Percentiles rank a stretch among this genome's conserved stretches.
phyloP scores from a whole-genome alignment of 2,113 vertebrate genomes.

The Ramphastos sulfuratus region DNA sequence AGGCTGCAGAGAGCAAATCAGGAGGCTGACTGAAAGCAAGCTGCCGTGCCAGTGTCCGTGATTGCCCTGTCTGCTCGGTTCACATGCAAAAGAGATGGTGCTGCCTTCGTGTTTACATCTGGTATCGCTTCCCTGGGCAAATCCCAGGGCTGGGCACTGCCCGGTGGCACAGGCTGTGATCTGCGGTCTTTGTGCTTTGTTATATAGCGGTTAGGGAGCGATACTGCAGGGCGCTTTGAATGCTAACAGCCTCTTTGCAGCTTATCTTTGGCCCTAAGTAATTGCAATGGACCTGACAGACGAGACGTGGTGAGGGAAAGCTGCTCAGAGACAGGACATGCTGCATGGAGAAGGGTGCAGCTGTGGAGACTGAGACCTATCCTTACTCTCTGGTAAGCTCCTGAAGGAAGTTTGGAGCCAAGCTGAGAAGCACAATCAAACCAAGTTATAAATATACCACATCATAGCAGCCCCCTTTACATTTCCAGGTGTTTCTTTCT shows the following conservation, averaged over 20 bases:
- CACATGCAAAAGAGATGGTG: neutral
- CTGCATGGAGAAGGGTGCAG: neutral
- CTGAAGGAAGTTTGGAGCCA: neutral
- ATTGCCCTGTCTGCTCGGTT: neutral
- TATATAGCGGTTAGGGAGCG: neutral
- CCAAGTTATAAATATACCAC: neutral
- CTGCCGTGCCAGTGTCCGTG: fast-evolving
- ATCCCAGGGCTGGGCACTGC: neutral
- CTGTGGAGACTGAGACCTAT: neutral
- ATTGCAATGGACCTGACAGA: neutral
- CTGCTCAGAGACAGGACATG: neutral
- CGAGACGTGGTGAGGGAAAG: neutral
- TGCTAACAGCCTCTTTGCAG: neutral
- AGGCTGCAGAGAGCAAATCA: neutral
- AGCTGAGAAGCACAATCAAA: neutral
- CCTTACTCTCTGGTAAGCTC: neutral
- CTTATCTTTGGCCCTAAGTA: constrained; percentile 21
- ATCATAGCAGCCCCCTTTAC: neutral
- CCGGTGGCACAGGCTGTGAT: neutral
- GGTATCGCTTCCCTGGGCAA: neutral
- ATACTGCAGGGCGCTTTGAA: constrained; percentile 19
- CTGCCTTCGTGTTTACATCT: neutral
- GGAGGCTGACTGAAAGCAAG: neutral
- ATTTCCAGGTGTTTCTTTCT: neutral
- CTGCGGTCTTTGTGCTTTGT: constrained; percentile 1